phyloP scores from a whole-genome alignment of 2,113 vertebrate genomes.

The Poicephalus gulielmi region DNA sequence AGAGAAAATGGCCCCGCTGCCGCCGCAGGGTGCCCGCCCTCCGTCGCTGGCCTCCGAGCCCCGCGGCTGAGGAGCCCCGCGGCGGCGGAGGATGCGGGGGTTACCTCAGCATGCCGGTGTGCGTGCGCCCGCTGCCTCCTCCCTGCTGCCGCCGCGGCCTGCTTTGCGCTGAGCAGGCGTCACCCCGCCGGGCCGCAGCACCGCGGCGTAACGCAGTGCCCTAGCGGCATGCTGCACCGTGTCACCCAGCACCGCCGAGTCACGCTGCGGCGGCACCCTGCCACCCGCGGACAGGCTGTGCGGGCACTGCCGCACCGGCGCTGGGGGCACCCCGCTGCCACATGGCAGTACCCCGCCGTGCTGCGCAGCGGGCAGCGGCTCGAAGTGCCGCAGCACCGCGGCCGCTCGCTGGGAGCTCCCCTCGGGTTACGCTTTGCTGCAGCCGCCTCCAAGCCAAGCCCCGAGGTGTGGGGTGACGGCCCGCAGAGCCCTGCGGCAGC shows the following conservation, averaged over 20 bases:
- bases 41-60: background rate
- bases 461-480: rapidly evolving
- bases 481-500: background rate
- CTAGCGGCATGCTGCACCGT: background rate
- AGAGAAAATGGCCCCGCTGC: too few relatives aligned
- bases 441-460: background rate
- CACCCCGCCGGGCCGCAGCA: background rate
- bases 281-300: background rate
- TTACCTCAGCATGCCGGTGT: background rate
- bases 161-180: background rate
- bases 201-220: background rate
- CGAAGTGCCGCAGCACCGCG: too few relatives aligned
- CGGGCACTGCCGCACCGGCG: too few relatives aligned
- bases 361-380: too few relatives aligned
- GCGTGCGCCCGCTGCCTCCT: background rate
- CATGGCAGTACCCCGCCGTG: too few relatives aligned
- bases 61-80: background rate
- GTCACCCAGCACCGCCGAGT: too few relatives aligned
- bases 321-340: too few relatives aligned
- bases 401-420: too few relatives aligned
- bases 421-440: background rate
- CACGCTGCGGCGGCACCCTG: background rate
- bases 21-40: too few relatives aligned
- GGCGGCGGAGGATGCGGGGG: background rate
- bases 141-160: background rate